Base-by-base conservation (phyloP, 2,888 invertebrate genomes). In the Drosophila pseudotalamancana region DNA sequence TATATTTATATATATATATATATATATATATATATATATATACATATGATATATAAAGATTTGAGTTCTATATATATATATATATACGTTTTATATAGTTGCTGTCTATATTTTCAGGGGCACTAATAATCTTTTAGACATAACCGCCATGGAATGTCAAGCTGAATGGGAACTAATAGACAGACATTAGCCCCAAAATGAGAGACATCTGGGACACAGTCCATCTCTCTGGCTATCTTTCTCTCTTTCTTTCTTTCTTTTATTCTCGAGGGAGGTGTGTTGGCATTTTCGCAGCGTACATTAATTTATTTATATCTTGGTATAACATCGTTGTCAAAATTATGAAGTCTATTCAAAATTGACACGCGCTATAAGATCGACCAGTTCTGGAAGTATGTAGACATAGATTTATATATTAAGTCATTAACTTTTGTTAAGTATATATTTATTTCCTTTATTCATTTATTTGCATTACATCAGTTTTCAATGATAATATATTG, bases 71-170 rank as follows among this genome's bases (percentile, higher is more conserved):
- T 27, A 37, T 29, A 53, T 31, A 16, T 43, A 25, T 45, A 32
- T 27, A 16, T 2, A 53, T 46, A 23, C 49, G 9, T 12, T 43
- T 6, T 14, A 29, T 61, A 51, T 68, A 49, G 42, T 23, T 21
- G 42, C 43, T 61, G 71, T 64, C 59, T 61, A 55, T 57, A 54
- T 27, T 76, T 76, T 73, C 56, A 68, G 60, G 62, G 60, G 60
- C 56, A 77, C 46, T 60, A 46, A 49, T 57, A 60, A 61, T 70
- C 65, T 54, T 39, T 4, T 55, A 57, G 35, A 50, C 53, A 50
- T 25, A 57, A 37, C 9, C 42, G 50, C 25, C 65, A 73, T 83
- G 84, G 80, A 86, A 80, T 86, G 77, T 83, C 67, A 73, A 83
- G 65, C 65, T 61, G 76, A 65, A 80, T 71, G 43, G 50, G 50